Percentiles rank a stretch among this genome's conserved stretches.
Evolutionary conservation across 2,888 invertebrate species (phyloP).

Genomic region (Apamea monoglypha): DNA sequence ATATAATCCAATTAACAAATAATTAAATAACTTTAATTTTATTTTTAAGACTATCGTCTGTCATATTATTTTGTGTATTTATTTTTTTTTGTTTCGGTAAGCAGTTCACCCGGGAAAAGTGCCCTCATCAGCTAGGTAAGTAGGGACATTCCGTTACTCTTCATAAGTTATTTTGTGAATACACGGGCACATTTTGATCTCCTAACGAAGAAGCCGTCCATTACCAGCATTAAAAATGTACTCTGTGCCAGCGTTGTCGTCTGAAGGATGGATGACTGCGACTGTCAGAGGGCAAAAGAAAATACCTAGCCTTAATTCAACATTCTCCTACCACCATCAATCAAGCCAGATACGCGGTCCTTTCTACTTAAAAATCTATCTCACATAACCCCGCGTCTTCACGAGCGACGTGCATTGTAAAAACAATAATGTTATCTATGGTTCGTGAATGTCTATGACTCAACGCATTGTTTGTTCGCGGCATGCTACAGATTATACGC

Average conservation of each 20-base stretch:
- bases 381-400: constrained; percentile 13
- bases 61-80: too few relatives aligned
- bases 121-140: too few relatives aligned
- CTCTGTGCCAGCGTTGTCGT: not conserved
- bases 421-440: constrained; percentile 52
- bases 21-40: not conserved
- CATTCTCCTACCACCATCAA: not conserved
- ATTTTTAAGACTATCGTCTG: too few relatives aligned
- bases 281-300: not conserved
- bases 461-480: constrained; percentile 54
- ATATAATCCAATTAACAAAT: not conserved
- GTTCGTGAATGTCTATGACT: constrained; percentile 49
- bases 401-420: not conserved
- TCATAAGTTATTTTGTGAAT: constrained; percentile 1
- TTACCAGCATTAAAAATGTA: not conserved
- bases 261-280: not conserved
- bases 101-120: too few relatives aligned
- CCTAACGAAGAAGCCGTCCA: not conserved
- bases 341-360: not conserved
- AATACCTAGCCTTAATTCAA: not conserved
- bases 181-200: too few relatives aligned
- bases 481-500: constrained; percentile 60
- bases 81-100: too few relatives aligned
- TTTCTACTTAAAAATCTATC: constrained; percentile 3
- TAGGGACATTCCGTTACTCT: not conserved